These are phyloP conservation scores for Andrena minutula DNA, from an alignment of 2,888 invertebrate species.

Conservation along the genomic window DNA sequence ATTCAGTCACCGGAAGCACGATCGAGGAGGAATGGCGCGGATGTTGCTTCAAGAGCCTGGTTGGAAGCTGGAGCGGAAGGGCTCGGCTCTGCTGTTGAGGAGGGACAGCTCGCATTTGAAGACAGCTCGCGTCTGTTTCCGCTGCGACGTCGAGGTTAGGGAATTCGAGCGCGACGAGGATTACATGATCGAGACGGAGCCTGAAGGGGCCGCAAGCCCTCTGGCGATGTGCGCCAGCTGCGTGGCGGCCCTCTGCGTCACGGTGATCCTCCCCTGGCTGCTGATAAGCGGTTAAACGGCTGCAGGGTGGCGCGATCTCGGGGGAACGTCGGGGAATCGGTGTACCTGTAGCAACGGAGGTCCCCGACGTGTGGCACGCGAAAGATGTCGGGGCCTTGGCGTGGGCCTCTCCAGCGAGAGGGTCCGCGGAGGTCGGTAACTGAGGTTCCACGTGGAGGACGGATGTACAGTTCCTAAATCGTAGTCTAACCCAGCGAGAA, in stretches of 20 bases:
- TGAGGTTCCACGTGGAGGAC: too few relatives aligned
- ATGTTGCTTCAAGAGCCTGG: conserved; percentile 83
- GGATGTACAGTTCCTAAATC: conserved; percentile 13
- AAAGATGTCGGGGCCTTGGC: not conserved
- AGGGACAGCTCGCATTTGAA: conserved; percentile 81
- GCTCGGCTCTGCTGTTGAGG: conserved; percentile 80
- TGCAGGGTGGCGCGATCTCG: not conserved
- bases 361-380: not conserved
- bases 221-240: conserved; percentile 86
- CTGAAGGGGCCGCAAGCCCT: conserved; percentile 80
- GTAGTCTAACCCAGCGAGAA: not conserved
- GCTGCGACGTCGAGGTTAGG: conserved; percentile 86
- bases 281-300: conserved; percentile 83
- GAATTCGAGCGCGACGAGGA: conserved; percentile 86
- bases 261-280: conserved; percentile 86
- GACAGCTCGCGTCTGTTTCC: conserved; percentile 85
- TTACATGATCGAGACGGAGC: conserved; percentile 84
- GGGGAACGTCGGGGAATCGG: conserved; percentile 20
- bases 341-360: not conserved
- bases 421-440: not conserved
- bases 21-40: conserved; percentile 71
- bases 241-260: conserved; percentile 85
- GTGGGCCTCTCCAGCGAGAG: not conserved
- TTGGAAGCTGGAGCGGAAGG: conserved; percentile 82
- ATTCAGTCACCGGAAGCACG: not conserved